Conservation (phyloP, 2,888 invertebrate genomes). For the Polymixis lichenea region DNA sequence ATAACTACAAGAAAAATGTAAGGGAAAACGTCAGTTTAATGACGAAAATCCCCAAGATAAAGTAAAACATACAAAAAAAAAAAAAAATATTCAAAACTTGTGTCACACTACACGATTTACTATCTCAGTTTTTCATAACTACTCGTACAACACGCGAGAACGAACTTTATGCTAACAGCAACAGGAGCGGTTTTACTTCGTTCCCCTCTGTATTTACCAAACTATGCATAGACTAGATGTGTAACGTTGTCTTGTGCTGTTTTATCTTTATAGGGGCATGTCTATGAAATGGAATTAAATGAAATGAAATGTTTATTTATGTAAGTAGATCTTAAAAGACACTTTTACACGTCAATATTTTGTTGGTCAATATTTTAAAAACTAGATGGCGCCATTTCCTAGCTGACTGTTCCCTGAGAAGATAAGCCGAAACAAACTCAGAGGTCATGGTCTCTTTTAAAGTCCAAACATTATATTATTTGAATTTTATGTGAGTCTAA, state of each 20-base stretch:
- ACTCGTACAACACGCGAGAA: slow-evolving; percentile 7
- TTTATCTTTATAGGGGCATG: slow-evolving; percentile 24
- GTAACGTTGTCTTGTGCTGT: slow-evolving; percentile 1
- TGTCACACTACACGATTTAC: slow-evolving; percentile 46
- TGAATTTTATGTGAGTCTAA: no score
- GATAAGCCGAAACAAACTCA: no score
- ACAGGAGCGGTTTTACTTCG: slow-evolving; percentile 23
- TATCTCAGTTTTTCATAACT: slow-evolving; percentile 37
- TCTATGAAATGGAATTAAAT: no score
- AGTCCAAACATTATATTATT: no score
- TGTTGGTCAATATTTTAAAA: no score
- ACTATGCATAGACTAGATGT: slow-evolving; percentile 1
- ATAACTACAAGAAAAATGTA: no score
- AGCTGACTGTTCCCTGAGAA: no score
- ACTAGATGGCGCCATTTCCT: no score
- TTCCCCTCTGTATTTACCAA: slow-evolving; percentile 19
- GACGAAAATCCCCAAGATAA: background rate
- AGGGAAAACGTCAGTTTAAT: background rate
- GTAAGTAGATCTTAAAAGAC: no score
- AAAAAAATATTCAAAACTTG: background rate
- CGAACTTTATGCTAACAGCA: background rate
- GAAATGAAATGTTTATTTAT: no score
- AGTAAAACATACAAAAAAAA: background rate
- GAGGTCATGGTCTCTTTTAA: no score
- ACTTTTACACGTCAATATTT: no score